Base-by-base conservation (phyloP, 2,797 vertebrate genomes). In the Dallia pectoralis region DNA sequence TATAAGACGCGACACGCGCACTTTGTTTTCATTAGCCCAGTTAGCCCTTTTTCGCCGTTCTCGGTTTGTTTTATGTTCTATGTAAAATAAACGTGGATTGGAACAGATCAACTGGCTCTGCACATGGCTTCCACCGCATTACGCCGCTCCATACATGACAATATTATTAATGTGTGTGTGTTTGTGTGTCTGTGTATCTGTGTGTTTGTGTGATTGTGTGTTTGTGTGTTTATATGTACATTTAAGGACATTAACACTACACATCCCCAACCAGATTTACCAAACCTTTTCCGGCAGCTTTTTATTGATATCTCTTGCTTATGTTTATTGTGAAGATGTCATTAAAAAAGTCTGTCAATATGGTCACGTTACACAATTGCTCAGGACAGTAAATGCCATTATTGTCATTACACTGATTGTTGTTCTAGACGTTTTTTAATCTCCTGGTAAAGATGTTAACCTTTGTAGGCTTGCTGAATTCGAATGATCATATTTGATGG, bases 401-500 rank as follows among this genome's bases (percentile, higher is more conserved):
- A 32, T 72, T 65, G 27, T 63, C 40, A 77, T 79, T 79, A 75
- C 72, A 71, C 56, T 72, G 71, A 72, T 68, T 67, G 73, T 76
- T 74, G 72, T 74, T 64, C 29, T 63, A 33, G 30, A 11, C 0
- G 0, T 29, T 70, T 71, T 27, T 14, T n/a, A 71, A 72, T 79
- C 68, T 76, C 63, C 74, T 73, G 68, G 77, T 74, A 77, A 79
- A 81, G 73, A 83, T 70, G 71, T 85, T 83, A 71, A 82, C 80
- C 73, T 79, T 74, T 74, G 79, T 78, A 74, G 75, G 77, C 78
- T 73, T 66, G 77, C 72, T 76, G 74, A 73, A 84, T 84, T 78
- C 73, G 72, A 82, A 88, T 76, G 74, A 80, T 85, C 72, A 75
- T 22, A 53, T 71, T 72, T 81, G 86, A 87, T 81, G 74, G 87